Evolutionary conservation across 2,888 invertebrate genomes (phyloP), one percentile per base, ranked within the genome.

Genomic region (Lithophane ornitopus): DNA sequence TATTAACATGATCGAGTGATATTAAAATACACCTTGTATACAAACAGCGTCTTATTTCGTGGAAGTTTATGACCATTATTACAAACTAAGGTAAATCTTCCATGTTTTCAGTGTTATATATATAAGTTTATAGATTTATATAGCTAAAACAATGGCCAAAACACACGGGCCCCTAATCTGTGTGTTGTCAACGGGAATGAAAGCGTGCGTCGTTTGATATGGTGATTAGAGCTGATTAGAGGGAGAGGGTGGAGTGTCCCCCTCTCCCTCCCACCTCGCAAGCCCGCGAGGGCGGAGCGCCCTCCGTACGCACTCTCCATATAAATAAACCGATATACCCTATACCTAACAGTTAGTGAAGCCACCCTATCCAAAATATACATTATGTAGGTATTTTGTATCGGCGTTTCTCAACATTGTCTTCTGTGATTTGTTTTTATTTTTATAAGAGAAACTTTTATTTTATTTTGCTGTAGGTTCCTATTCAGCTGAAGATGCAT

Each of bases 171-270:
- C 87, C 90, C 90, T 96, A 95, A 96, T 95, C 94, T 94, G 94
- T 92, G 93, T 94, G 95, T 95, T 96, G 96, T 95, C 95, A 94
- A 91, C 94, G 92, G 93, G 93, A 95, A 95, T 95, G 95, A 94
- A 93, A 92, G 94, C 93, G 94, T 94, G 93, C 95, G 95, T 95
- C 95, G 96, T 96, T 96, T 96, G 96, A 96, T 96, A 96, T 96
- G 96, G 95, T 96, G 96, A 96, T 96, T 96, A 96, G 94, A 95
- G 92, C 95, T 96, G 96, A 96, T 96, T 96, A 96, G 95, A 94
- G 95, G 93, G 93, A 89, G 94, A 91, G 92, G 90, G 90, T 80
- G 85, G 80, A 74, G 63, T 84, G 83, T 81, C 80, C 76, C 76
- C 82, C 85, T 75, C 85, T 49, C 82, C 65, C 72, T 80, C 84